Evolutionary conservation across 2,797 vertebrate genomes (phyloP).

Genomic region (Semotilus atromaculatus): DNA sequence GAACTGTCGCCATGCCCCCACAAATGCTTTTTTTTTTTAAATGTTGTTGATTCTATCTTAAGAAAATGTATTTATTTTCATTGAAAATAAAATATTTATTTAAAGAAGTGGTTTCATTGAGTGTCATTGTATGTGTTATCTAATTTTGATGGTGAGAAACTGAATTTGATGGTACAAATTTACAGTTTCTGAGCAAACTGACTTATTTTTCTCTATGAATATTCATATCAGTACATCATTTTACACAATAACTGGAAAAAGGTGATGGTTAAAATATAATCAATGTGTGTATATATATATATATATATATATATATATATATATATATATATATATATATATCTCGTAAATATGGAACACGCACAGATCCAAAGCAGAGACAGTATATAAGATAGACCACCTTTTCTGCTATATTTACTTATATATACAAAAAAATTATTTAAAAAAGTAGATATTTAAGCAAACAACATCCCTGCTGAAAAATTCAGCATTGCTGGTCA

Average conservation of each 20-base stretch:
- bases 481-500: background rate
- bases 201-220: background rate
- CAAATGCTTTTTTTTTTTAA: conserved; percentile 72
- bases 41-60: conserved; percentile 85
- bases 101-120: conserved; percentile 68
- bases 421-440: too few species aligned
- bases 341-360: too few species aligned
- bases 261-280: background rate
- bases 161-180: background rate
- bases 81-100: conserved; percentile 86
- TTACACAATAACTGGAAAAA: background rate
- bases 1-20: conserved; percentile 56
- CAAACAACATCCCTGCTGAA: background rate
- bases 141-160: background rate
- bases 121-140: background rate
- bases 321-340: too few species aligned
- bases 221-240: background rate
- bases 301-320: too few species aligned
- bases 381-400: background rate
- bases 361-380: background rate
- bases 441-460: background rate
- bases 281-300: too few species aligned
- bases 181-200: background rate
- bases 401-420: too few species aligned
- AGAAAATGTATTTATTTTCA: conserved; percentile 87